phyloP scores from a whole-genome alignment of 30 jellyfish, hydroid and myxozoan genomes.

The Nemopilema nomurai region DNA sequence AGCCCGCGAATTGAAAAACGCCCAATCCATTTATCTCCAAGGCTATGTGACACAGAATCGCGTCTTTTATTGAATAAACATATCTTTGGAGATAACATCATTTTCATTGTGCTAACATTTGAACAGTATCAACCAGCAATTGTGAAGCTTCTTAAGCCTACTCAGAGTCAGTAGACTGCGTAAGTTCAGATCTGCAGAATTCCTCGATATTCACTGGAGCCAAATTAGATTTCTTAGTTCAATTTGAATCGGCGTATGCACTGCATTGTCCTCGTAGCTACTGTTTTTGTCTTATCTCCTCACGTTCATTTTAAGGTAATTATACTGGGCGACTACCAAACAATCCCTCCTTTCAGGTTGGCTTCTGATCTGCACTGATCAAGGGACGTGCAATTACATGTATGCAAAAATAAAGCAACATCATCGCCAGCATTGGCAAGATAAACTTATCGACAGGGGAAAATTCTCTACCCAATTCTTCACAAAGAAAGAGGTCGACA shows the following conservation, averaged over 20 bases:
- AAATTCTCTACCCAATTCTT: no score
- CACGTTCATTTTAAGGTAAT: constrained; percentile 52
- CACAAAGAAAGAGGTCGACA: no score
- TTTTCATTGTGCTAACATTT: constrained; percentile 31
- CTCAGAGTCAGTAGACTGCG: constrained; percentile 64
- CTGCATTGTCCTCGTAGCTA: constrained; percentile 24
- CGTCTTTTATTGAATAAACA: constrained; percentile 44
- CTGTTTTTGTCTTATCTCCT: constrained; percentile 50
- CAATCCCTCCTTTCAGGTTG: constrained; percentile 36
- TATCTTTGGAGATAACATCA: constrained; percentile 57
- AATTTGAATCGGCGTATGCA: constrained; percentile 41
- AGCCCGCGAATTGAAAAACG: constrained; percentile 55
- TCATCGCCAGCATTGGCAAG: constrained; percentile 11
- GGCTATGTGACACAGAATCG: constrained; percentile 46
- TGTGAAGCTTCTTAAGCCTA: constrained; percentile 49
- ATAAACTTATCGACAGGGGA: not conserved
- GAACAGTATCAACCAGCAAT: constrained; percentile 69
- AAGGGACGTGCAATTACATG: constrained; percentile 30
- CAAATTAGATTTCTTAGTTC: constrained; percentile 62
- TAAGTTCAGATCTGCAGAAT: constrained; percentile 42
- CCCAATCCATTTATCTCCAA: constrained; percentile 55
- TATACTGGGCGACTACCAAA: constrained; percentile 63
- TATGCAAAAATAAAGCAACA: constrained; percentile 11
- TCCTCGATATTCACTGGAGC: constrained; percentile 56
- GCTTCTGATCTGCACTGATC: constrained; percentile 47